These are phyloP conservation scores for Nemotelus pantherinus DNA, from an alignment of 2,888 invertebrate species.

Conservation along the genomic window DNA sequence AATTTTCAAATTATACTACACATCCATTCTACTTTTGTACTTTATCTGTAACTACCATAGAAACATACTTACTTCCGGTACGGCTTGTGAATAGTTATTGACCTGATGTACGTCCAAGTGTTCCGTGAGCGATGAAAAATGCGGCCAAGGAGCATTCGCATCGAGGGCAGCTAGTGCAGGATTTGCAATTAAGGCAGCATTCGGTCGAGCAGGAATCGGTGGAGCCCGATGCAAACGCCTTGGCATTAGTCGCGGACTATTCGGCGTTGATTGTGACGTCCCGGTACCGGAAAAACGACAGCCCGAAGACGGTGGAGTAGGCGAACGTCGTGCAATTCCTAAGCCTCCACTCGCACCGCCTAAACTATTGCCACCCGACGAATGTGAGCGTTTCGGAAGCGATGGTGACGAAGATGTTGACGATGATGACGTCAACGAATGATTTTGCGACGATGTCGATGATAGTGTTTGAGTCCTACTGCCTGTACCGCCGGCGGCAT, in stretches of 20 bases:
- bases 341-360: neutral
- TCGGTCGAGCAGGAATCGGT: slow-evolving; percentile 61
- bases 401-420: slow-evolving; percentile 59
- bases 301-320: slow-evolving; percentile 16
- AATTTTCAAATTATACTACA: too few species aligned
- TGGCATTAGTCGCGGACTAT: slow-evolving; percentile 77
- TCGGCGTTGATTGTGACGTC: slow-evolving; percentile 72
- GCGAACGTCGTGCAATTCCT: slow-evolving; percentile 3
- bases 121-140: slow-evolving; percentile 61
- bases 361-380: slow-evolving; percentile 45
- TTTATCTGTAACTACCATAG: too few species aligned
- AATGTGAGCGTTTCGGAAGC: slow-evolving; percentile 57
- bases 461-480: slow-evolving; percentile 60
- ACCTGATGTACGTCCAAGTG: slow-evolving; percentile 63
- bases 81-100: slow-evolving; percentile 64
- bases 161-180: slow-evolving; percentile 59
- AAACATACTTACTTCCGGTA: slow-evolving; percentile 60
- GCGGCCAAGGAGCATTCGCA: slow-evolving; percentile 64
- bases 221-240: slow-evolving; percentile 66
- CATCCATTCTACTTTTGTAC: too few species aligned
- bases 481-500: slow-evolving; percentile 12
- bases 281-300: slow-evolving; percentile 32
- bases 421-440: slow-evolving; percentile 51
- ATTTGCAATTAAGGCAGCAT: slow-evolving; percentile 55
- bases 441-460: slow-evolving; percentile 57